Conservation (phyloP, 2,888 invertebrate genomes). For the Gerris lacustris region DNA sequence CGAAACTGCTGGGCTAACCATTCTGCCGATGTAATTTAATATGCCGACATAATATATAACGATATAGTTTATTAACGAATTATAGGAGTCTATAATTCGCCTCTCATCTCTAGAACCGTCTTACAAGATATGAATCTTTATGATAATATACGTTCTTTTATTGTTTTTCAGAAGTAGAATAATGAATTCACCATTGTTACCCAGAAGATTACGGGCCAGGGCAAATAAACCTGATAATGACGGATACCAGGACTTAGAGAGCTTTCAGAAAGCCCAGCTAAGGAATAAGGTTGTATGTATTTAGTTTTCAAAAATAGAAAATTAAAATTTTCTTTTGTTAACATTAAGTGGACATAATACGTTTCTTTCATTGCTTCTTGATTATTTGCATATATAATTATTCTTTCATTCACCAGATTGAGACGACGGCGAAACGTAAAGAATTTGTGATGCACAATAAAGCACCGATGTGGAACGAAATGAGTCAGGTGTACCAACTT, state of each 20-base stretch:
- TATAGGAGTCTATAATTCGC: too few species aligned
- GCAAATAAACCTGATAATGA: slow-evolving; percentile 35
- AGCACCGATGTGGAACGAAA: slow-evolving; percentile 96
- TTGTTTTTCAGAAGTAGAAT: slow-evolving; percentile 47
- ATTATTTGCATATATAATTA: slow-evolving; percentile 8
- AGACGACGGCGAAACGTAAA: slow-evolving; percentile 29
- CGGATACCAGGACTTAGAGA: slow-evolving; percentile 67
- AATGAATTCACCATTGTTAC: slow-evolving; percentile 71
- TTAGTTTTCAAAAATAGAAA: neutral
- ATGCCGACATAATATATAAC: too few species aligned
- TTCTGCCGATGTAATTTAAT: too few species aligned
- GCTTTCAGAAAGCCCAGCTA: slow-evolving; percentile 81
- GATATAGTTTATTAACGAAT: too few species aligned
- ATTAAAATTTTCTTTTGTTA: neutral
- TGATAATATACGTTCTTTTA: too few species aligned
- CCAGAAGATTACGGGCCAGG: slow-evolving; percentile 56
- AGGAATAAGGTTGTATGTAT: slow-evolving; percentile 61
- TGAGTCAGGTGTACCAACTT: slow-evolving; percentile 95
- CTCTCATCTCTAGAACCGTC: too few species aligned
- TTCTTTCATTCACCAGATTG: slow-evolving; percentile 23
- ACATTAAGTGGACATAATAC: neutral
- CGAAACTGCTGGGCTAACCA: too few species aligned
- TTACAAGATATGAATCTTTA: too few species aligned
- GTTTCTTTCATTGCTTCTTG: neutral
- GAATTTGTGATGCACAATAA: slow-evolving; percentile 97